Base-by-base conservation (phyloP, 2,113 vertebrate species). In the Tragelaphus scriptus region DNA sequence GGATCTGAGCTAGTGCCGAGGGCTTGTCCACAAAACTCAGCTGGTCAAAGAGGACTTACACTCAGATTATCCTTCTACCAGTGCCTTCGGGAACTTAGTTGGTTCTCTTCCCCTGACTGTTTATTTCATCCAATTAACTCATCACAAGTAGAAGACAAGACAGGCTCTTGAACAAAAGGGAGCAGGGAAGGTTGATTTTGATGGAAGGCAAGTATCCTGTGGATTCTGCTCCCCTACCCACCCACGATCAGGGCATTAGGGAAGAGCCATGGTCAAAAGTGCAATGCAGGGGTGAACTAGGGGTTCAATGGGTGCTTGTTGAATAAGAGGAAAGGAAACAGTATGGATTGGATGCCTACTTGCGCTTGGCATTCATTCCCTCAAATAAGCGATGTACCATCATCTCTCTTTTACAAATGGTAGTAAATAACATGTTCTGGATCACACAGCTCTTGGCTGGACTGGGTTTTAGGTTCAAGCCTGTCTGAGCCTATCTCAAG, bases 261-360 rank as follows among this genome's bases (percentile, higher is more conserved):
- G 63, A 44, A n/a, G 82, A 30, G 3, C 2, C 12, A 32, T 23
- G 23, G 7, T 81, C 13, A 86, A 81, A 90, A 80, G 2, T 10
- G 7, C 19, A 51, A 36, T 2, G 2, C 1, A 51, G 9, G 40
- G 21, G 7, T 14, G 77, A 51, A 12, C 11, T 3, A 11, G 1
- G 21, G 3, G 10, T 4, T 25, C 8, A 61, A 0, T 3, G 14
- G n/a, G 1, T 53, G 14, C 44, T 25, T 44, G 61, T 15, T 47
- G 14, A 56, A 68, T 28, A 17, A 63, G 36, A 15, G 44, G n/a
- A 53, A 85, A 6, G 19, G 23, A 87, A 44, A 30, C 6, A 16
- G 9, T 13, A 16, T 58, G 77, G 28, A 19, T 0, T 7, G 6
- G 36, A 63, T 56, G 9, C 8, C 17, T 16, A 23, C 26, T 1